Evolutionary conservation across 2,113 vertebrate genomes (phyloP), one percentile per base, ranked within the genome.

Genomic region (Prietella phreatophila): DNA sequence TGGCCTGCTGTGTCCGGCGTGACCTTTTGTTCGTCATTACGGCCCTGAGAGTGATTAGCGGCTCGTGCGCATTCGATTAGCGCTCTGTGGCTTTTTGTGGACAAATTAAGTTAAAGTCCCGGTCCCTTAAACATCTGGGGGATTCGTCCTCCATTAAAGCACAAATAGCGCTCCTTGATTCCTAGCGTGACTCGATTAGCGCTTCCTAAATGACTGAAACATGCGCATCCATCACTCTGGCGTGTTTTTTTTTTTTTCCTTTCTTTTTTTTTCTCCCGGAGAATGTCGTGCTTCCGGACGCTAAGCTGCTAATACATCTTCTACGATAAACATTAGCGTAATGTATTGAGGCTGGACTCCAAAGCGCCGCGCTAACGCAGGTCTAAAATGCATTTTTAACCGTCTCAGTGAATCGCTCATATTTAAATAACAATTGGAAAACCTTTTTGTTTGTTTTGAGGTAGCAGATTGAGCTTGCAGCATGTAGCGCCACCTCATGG

Each of bases 111-210:
- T 96, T 96, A 91, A 94, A 89, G 92, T 83, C 61, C 90, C 91
- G 93, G 87, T 95, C 92, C 92, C 93, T 94, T 95, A 95, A 91
- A 95, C 94, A 95, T 95, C 94, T 96, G 93, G 93, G 94, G 94
- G 92, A 95, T 92, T 93, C 93, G 86, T 91, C 93, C 82, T 94
- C 94, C 93, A 95, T 95, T 95, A 95, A 94, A 95, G 92, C 93
- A 92, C 91, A 89, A 93, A 91, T 91, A 94, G 93, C 42, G 91
- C 94, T 95, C 93, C 94, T 95, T 94, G 91, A 93, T 93, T 94
- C 94, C 95, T 95, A 93, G 91, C 94, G 93, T 92, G 89, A 93
- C 94, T 95, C 94, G 94, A 93, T 96, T 95, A 94, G 91, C 91
- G 93, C 94, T 94, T 95, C 93, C 94, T 93, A 94, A 95, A 95